phyloP scores from a whole-genome alignment of 2,888 invertebrate genomes.

The Phalera bucephala region DNA sequence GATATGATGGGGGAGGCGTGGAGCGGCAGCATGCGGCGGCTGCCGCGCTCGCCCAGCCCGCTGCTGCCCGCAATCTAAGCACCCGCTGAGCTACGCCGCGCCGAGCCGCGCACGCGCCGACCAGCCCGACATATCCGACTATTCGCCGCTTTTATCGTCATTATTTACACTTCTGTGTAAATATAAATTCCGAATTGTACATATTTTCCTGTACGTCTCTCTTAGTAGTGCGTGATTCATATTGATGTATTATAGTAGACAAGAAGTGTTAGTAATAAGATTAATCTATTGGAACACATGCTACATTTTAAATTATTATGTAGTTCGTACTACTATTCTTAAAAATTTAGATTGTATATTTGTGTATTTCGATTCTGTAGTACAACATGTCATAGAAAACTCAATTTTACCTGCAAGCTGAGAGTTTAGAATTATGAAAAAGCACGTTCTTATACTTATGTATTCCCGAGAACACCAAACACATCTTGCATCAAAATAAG shows the following conservation, averaged over 20 bases:
- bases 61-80: constrained; percentile 71
- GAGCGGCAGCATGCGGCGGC: constrained; percentile 71
- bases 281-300: constrained; percentile 3
- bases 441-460: constrained; percentile 16
- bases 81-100: constrained; percentile 16
- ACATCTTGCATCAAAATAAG: constrained; percentile 17
- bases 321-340: constrained; percentile 18
- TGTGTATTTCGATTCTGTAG: constrained; percentile 26
- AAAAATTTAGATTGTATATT: constrained; percentile 21
- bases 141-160: constrained; percentile 38
- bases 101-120: constrained; percentile 7
- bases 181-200: constrained; percentile 24
- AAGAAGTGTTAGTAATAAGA: not conserved
- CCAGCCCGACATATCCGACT: constrained; percentile 47
- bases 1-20: constrained; percentile 84
- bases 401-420: constrained; percentile 54
- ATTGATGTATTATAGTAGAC: constrained; percentile 21
- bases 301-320: constrained; percentile 16
- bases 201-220: constrained; percentile 24
- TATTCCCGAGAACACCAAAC: constrained; percentile 19
- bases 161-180: constrained; percentile 36
- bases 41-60: constrained; percentile 71
- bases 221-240: constrained; percentile 25
- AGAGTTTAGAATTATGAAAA: constrained; percentile 16
- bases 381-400: constrained; percentile 50